Base-by-base conservation (phyloP, 1,140 invertebrate genomes). In the Dendrolimus punctatus region DNA sequence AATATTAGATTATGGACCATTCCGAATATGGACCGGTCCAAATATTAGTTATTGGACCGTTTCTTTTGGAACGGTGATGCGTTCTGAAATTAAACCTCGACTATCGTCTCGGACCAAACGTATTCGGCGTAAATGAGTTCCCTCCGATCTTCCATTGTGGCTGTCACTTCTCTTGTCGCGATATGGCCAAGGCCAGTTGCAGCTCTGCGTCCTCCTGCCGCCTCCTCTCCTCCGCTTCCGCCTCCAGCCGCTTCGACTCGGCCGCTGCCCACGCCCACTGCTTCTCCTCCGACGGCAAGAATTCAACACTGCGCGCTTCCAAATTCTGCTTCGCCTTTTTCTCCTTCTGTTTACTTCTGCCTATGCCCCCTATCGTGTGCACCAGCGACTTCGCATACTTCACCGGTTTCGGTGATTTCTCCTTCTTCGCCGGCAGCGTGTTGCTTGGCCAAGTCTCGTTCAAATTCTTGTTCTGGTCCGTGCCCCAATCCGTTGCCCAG, bases 261-360 rank as follows among this genome's bases (percentile, higher is more conserved):
- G 86, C 77, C 8, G 88, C 88, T 5, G 90, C 89, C 90, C 90
- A 90, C 5, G 87, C 89, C 71, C 88, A 76, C 72, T 90, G 90
- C 64, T 88, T 79, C 58, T 89, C 88, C 62, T 90, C 90, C 2
- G 74, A 71, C 0, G 82, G 84, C 55, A 85, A 49, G 6, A 58
- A 41, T 49, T 68, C 67, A 6, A 55, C 51, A n/a, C 65, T 66
- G 8, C 51, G 53, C 7, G 69, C 49, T 40, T 70, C 66, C 4
- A 44, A n/a, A 4, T 10, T 43, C 8, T 40, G 40, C 48, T 79
- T 78, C 6, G 55, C 52, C 56, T 80, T 76, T 62, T 85, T 75
- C 8, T 80, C 73, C 64, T 84, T 68, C 43, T 79, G 66, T 53
- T 58, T 76, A 46, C 62, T 71, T 48, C 81, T 60, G 0, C 77